Base-by-base conservation (phyloP, 2,888 invertebrate genomes). In the Andrena bucephala region DNA sequence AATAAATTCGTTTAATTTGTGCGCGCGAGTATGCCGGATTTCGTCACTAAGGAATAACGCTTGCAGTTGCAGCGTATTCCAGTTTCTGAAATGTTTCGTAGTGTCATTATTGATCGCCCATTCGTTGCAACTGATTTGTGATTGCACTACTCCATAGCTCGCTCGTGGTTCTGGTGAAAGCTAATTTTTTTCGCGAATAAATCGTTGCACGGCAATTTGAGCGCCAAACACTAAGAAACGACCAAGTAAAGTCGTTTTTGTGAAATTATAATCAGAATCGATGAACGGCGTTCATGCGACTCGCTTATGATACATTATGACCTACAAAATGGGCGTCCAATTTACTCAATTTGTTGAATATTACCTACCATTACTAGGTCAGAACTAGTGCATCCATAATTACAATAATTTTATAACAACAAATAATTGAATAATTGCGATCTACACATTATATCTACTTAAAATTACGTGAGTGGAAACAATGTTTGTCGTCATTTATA, bases 121-220 rank as follows among this genome's bases (percentile, higher is more conserved):
- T 75, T 82, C 82, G 79, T 67, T 68, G 75, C 75, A 70, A 82
- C 76, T 83, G 79, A 80, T 77, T 78, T 69, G 70, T 68, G 73
- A 76, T 73, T 70, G 67, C 73, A 69, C 63, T 54, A 36, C 33
- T 48, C 50, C 50, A 16, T 54, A n/a, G 70, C 36, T 77, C 74
- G 81, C 73, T 76, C 76, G 62, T 52, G 84, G 76, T 79, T 72
- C 76, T 59, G 60, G 84, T 81, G 85, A 85, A 85, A 85, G 83
- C 83, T 72, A 68, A 69, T 69, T 65, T 80, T 76, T 73, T 76
- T 57, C 59, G 50, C 59, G 65, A 59, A 50, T 68, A 69, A 54
- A 72, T 59, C 24, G 50, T 33, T 72, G 42, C 71, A 50, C 42
- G 27, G 54, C 63, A 33, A 57, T 76, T 79, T 65, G 29, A 72